phyloP scores from a whole-genome alignment of 2,888 invertebrate species.

The Apodemia duryi region DNA sequence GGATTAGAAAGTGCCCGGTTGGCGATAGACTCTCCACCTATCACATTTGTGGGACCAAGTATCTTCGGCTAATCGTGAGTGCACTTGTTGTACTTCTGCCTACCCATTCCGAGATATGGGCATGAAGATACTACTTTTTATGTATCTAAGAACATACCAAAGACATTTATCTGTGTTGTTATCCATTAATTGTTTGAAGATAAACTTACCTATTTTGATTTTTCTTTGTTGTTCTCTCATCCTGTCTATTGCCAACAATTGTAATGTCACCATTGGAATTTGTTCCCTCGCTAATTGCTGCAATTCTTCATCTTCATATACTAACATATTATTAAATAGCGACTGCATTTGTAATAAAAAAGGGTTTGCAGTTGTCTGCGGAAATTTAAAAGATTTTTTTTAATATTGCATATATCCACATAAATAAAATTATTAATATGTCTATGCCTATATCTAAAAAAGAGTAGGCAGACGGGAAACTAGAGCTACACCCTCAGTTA shows the following conservation, averaged over 20 bases:
- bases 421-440: background rate
- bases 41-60: no score
- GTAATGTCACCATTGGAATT: constrained; percentile 84
- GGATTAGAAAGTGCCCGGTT: no score
- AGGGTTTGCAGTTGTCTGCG: constrained; percentile 55
- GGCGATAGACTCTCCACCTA: no score
- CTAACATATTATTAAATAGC: constrained; percentile 79
- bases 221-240: constrained; percentile 81
- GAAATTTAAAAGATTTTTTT: background rate
- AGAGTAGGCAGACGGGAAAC: no score
- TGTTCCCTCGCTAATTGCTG: constrained; percentile 81
- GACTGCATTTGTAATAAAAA: constrained; percentile 49
- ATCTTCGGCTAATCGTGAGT: no score
- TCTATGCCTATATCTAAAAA: no score
- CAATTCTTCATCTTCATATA: constrained; percentile 84
- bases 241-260: constrained; percentile 81
- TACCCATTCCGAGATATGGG: no score
- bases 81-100: no score
- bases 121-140: no score
- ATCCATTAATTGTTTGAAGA: background rate
- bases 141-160: no score
- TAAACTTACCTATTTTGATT: constrained; percentile 69
- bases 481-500: no score
- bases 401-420: background rate
- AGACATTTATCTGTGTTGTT: no score